Percentiles rank a stretch among this genome's conserved stretches.
phyloP scores from a whole-genome alignment of 53 echinoderm and acorn worm genomes.

The Paelopatides confundens region DNA sequence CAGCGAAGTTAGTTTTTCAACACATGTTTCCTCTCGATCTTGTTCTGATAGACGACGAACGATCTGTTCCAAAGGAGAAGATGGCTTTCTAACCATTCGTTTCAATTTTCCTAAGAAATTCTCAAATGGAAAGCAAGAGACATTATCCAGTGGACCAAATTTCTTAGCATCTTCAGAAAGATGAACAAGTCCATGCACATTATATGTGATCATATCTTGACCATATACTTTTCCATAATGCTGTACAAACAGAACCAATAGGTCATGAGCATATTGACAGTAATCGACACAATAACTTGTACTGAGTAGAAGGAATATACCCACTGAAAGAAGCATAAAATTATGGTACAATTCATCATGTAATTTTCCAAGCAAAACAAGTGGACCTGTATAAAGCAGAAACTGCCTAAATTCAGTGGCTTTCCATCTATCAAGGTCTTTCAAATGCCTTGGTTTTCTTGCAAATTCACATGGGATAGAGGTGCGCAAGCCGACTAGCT shows the following conservation, averaged over 20 bases:
- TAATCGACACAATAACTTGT: conserved; percentile 22
- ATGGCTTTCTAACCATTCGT: conserved; percentile 45
- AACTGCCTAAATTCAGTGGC: conserved; percentile 75
- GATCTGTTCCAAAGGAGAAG: conserved; percentile 16
- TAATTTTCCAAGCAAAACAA: conserved; percentile 43
- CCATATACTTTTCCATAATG: conserved; percentile 62
- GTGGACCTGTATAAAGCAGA: conserved; percentile 70
- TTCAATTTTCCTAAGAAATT: conserved; percentile 39
- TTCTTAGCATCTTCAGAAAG: conserved; percentile 33
- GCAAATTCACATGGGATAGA: conserved; percentile 46
- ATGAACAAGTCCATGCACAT: conserved; percentile 51
- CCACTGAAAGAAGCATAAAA: conserved; percentile 59
- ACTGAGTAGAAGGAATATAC: conserved; percentile 56
- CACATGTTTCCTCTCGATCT: neutral
- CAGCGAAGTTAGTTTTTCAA: neutral
- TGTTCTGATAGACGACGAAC: conserved; percentile 1
- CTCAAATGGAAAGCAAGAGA: conserved; percentile 55
- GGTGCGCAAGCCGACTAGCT: neutral
- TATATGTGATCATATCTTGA: conserved; percentile 44
- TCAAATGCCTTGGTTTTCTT: conserved; percentile 53
- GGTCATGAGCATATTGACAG: conserved; percentile 60
- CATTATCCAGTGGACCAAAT: conserved; percentile 53
- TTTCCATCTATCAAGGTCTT: conserved; percentile 70
- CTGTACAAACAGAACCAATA: conserved; percentile 62
- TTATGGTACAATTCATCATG: conserved; percentile 39